These are phyloP conservation scores for Hestina assimilis DNA, from an alignment of 1,140 invertebrate species.

Conservation along the genomic window DNA sequence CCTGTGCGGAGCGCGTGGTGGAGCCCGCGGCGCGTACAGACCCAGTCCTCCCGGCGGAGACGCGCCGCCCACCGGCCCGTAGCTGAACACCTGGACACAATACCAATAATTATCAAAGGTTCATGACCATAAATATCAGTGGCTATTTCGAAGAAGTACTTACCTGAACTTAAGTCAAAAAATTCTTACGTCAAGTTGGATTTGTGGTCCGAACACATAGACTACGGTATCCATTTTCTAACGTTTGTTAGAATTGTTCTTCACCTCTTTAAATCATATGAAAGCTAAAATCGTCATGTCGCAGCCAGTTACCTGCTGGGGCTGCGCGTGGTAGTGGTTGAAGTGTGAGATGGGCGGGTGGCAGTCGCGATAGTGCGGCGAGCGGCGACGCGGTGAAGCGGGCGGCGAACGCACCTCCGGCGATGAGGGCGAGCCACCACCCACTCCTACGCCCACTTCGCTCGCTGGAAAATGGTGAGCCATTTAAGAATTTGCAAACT, in stretches of 20 bases:
- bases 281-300: too few relatives aligned
- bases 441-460: slow-evolving; percentile 36
- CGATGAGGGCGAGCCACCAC: slow-evolving; percentile 75
- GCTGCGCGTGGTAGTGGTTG: slow-evolving; percentile 93
- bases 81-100: slow-evolving; percentile 90
- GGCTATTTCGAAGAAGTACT: too few relatives aligned
- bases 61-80: slow-evolving; percentile 57
- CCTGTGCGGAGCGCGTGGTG: slow-evolving; percentile 81
- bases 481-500: background rate
- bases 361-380: slow-evolving; percentile 78
- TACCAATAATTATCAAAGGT: too few relatives aligned
- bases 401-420: slow-evolving; percentile 65
- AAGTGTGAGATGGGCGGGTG: slow-evolving; percentile 82
- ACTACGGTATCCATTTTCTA: too few relatives aligned
- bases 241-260: too few relatives aligned
- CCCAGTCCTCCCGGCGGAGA: slow-evolving; percentile 62
- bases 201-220: too few relatives aligned
- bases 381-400: slow-evolving; percentile 59
- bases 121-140: too few relatives aligned
- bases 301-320: slow-evolving; percentile 85
- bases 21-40: slow-evolving; percentile 61
- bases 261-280: too few relatives aligned
- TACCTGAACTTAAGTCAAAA: too few relatives aligned
- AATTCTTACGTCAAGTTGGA: too few relatives aligned
- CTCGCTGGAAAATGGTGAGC: slow-evolving; percentile 35